Percentiles rank a stretch among this genome's conserved stretches.
Evolutionary conservation across 2,888 invertebrate genomes (phyloP).

Genomic region (Amphipoea oculea): DNA sequence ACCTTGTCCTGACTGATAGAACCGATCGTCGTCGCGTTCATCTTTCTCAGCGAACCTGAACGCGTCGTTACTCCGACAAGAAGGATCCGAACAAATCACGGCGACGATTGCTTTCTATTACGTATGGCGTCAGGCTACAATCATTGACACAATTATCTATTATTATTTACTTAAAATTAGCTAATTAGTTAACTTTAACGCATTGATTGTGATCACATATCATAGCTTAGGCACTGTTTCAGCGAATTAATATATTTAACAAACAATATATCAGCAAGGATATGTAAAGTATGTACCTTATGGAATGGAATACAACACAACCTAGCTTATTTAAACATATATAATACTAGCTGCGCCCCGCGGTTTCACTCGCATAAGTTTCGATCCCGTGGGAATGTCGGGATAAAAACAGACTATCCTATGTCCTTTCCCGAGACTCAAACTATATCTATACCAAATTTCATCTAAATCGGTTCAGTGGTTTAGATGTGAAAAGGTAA

Average conservation of each 20-base stretch:
- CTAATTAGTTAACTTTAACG: slow-evolving; percentile 49
- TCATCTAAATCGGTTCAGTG: too few relatives aligned
- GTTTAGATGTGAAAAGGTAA: too few relatives aligned
- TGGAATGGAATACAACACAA: slow-evolving; percentile 64
- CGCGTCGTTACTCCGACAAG: background rate
- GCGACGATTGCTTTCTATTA: background rate
- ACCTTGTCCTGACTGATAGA: background rate
- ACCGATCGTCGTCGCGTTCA: background rate
- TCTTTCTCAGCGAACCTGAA: too few relatives aligned
- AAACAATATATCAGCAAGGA: slow-evolving; percentile 11
- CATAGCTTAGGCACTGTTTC: slow-evolving; percentile 61
- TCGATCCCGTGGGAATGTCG: too few relatives aligned
- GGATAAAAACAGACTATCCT: too few relatives aligned
- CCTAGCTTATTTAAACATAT: slow-evolving; percentile 21
- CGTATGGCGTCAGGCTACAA: background rate
- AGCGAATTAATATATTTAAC: slow-evolving; percentile 37
- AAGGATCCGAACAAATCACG: background rate
- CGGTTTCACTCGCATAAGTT: too few relatives aligned
- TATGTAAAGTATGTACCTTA: slow-evolving; percentile 25
- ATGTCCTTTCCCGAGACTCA: too few relatives aligned
- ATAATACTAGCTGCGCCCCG: too few relatives aligned
- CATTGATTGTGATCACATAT: slow-evolving; percentile 58
- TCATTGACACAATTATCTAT: slow-evolving; percentile 19
- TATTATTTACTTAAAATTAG: slow-evolving; percentile 33
- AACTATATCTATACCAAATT: too few relatives aligned